Conservation (phyloP, 2,797 vertebrate species). For the Lutjanus argentimaculatus region DNA sequence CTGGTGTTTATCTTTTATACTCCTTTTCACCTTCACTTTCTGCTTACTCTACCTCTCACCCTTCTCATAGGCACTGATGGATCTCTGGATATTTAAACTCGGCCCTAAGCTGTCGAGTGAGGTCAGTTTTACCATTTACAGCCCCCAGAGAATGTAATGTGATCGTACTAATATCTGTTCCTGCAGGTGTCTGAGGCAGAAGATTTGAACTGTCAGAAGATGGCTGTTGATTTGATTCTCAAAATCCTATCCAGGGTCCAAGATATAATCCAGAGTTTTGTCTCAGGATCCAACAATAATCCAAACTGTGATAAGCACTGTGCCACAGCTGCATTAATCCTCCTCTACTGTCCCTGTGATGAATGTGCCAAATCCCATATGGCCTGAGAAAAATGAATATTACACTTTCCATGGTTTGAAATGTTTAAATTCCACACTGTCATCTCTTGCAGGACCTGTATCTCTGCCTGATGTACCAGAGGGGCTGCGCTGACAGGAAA, state of each 20-base stretch:
- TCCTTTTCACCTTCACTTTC: constrained; percentile 40
- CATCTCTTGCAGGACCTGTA: constrained; percentile 61
- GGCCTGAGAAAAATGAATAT: constrained; percentile 64
- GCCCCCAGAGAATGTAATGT: constrained; percentile 47
- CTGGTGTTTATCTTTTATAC: constrained; percentile 49
- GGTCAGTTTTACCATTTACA: constrained; percentile 56
- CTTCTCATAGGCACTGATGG: constrained; percentile 35
- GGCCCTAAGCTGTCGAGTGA: constrained; percentile 30
- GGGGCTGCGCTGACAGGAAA: constrained; percentile 58
- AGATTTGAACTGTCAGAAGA: constrained; percentile 22
- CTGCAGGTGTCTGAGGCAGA: constrained; percentile 56
- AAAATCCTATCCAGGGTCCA: constrained; percentile 27
- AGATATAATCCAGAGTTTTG: constrained; percentile 43
- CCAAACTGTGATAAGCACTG: constrained; percentile 56
- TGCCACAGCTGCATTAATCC: constrained; percentile 59
- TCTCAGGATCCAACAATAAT: constrained; percentile 39
- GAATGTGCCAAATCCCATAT: constrained; percentile 61
- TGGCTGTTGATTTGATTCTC: constrained; percentile 34
- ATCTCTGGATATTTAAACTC: constrained; percentile 45
- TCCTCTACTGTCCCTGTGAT: constrained; percentile 56
- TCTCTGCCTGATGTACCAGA: constrained; percentile 68
- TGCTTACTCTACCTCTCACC: constrained; percentile 18
- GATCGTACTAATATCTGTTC: constrained; percentile 56
- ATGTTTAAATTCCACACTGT: constrained; percentile 82
- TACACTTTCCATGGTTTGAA: constrained; percentile 71